Base-by-base conservation (phyloP, 2,113 vertebrate species). In the Perca flavescens region DNA sequence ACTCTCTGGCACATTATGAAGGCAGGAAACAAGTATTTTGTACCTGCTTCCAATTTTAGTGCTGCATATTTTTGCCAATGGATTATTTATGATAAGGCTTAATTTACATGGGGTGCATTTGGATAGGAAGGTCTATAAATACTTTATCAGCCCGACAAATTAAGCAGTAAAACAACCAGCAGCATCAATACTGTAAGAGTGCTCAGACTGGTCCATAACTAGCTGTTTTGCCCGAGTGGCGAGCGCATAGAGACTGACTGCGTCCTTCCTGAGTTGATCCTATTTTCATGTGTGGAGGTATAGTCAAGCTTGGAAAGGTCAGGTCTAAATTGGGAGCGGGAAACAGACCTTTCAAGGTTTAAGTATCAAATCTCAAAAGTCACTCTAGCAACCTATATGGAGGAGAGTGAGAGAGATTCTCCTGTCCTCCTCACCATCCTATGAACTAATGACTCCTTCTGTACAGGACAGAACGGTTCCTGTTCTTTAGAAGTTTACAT, bases 321-420 rank as follows among this genome's bases (percentile, higher is more conserved):
- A 91, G 52, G 75, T 87, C 88, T 91, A 91, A 91, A 94, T 86
- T 84, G 89, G 79, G 90, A 90, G 80, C 40, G 54, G 68, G 62
- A 81, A 85, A 86, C 47, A 79, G 60, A 80, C 82, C 85, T 84
- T 77, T 88, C 82, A 88, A 82, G 87, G 88, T 91, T 89, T 90
- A 89, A 84, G 86, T 86, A 91, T 93, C 87, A 61, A 77, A 87
- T 92, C 91, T 87, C 86, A 72, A 88, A 91, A 89, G 85, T 90
- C 86, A 92, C 89, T 89, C 81, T 65, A 63, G 64, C 12, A 58
- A 57, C 79, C 70, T 71, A 54, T 77, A 52, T 43, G 56, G 58
- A 46, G 71, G 58, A 78, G 77, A 76, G 75, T 25, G 81, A 62
- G 67, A 58, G 75, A 16, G 28, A 70, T 80, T 86, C 66, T 73